Conservation (phyloP, 2,888 invertebrate species). For the Tetragonula carbonaria region DNA sequence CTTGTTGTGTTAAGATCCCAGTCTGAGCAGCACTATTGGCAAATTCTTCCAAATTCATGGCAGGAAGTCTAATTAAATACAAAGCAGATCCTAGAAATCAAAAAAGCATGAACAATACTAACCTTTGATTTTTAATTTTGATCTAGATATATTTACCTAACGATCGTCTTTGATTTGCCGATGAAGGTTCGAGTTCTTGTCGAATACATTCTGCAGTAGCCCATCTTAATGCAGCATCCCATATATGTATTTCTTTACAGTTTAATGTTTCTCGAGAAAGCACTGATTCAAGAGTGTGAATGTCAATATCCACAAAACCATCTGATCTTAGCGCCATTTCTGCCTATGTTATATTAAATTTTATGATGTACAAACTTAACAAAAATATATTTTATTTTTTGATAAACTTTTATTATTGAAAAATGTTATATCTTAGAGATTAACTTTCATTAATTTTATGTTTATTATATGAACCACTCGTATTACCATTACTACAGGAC, state of each 20-base stretch:
- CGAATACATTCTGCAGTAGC: constrained; percentile 95
- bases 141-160: constrained; percentile 72
- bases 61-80: constrained; percentile 95
- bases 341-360: constrained; percentile 87
- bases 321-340: constrained; percentile 98
- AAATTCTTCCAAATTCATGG: constrained; percentile 97
- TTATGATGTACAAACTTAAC: neutral
- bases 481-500: neutral
- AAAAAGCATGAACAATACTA: constrained; percentile 21
- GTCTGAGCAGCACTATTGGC: constrained; percentile 98
- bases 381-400: neutral
- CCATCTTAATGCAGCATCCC: constrained; percentile 97
- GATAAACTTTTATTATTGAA: neutral
- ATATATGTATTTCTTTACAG: constrained; percentile 95
- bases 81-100: constrained; percentile 85
- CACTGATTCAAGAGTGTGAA: constrained; percentile 95
- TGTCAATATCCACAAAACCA: constrained; percentile 98
- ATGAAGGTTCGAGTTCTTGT: constrained; percentile 91
- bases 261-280: constrained; percentile 96
- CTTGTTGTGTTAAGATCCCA: constrained; percentile 95
- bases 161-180: constrained; percentile 87
- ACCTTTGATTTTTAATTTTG: neutral
- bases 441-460: neutral
- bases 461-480: neutral
- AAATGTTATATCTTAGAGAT: neutral